Evolutionary conservation across 2,888 invertebrate species (phyloP).

Genomic region (Plebejus melissa): DNA sequence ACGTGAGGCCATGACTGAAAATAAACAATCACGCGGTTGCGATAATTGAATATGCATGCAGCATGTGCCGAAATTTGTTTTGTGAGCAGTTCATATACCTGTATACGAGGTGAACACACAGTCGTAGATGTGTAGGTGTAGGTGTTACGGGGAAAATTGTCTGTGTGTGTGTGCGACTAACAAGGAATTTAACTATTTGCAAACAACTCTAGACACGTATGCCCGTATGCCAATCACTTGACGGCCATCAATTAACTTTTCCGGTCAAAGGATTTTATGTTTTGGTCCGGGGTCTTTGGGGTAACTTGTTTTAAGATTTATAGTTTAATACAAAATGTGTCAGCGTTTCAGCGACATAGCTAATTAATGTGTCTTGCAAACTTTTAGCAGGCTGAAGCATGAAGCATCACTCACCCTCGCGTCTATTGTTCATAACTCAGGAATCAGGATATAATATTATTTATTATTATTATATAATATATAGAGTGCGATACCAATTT

Average conservation of each 20-base stretch:
- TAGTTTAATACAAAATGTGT: background rate
- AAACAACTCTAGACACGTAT: constrained; percentile 52
- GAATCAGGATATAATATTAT: too few species aligned
- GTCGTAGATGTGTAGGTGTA: constrained; percentile 62
- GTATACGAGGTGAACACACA: constrained; percentile 51
- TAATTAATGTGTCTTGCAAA: background rate
- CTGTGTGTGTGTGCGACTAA: constrained; percentile 43
- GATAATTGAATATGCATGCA: constrained; percentile 48
- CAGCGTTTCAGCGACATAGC: background rate
- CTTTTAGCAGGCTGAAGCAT: background rate
- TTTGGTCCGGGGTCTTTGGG: constrained; percentile 31
- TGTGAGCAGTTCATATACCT: constrained; percentile 51
- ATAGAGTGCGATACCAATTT: too few species aligned
- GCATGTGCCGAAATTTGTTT: constrained; percentile 46
- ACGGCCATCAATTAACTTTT: constrained; percentile 36
- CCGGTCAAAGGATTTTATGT: constrained; percentile 38
- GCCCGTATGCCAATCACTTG: constrained; percentile 65
- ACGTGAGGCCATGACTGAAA: constrained; percentile 48
- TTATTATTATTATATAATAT: too few species aligned
- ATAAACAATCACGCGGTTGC: constrained; percentile 46
- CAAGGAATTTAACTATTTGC: constrained; percentile 65
- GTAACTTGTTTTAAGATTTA: background rate
- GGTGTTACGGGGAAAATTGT: constrained; percentile 50
- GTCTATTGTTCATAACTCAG: too few species aligned
- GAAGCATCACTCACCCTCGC: background rate